A percentile compares a stretch with the other conserved stretches of the same genome.
Evolutionary conservation across 2,113 vertebrate genomes (phyloP).

Genomic region (Grammomys dolichurus): DNA sequence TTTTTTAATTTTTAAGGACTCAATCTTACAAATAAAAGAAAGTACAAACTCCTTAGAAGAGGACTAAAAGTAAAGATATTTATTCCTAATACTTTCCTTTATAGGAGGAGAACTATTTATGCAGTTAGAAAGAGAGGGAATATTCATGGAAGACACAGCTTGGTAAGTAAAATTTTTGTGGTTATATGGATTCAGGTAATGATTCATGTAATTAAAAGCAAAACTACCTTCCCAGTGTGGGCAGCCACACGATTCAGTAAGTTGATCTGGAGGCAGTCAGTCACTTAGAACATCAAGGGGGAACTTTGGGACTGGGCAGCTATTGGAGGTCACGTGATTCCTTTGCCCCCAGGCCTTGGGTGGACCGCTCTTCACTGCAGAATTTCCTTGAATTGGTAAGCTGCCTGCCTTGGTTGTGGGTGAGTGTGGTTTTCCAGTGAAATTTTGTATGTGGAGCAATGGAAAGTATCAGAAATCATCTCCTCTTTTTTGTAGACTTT

Average conservation of each 20-base stretch:
- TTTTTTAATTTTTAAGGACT: conserved; percentile 63
- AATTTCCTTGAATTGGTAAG: conserved; percentile 80
- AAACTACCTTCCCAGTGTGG: conserved; percentile 49
- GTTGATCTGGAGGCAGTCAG: conserved; percentile 66
- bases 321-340: conserved; percentile 78
- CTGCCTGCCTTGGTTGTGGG: conserved; percentile 76
- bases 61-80: conserved; percentile 40
- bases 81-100: conserved; percentile 73
- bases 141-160: conserved; percentile 99
- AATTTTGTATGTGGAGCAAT: conserved; percentile 73
- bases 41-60: conserved; percentile 61
- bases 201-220: conserved; percentile 69
- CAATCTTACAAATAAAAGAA: conserved; percentile 67
- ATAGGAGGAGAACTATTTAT: conserved; percentile 99
- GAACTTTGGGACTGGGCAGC: conserved; percentile 65
- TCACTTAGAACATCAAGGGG: conserved; percentile 64
- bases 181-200: conserved; percentile 75
- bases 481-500: conserved; percentile 77
- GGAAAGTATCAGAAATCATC: conserved; percentile 74
- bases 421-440: conserved; percentile 78
- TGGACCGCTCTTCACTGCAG: conserved; percentile 70
- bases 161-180: conserved; percentile 91
- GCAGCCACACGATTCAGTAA: conserved; percentile 51
- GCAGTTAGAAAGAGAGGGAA: conserved; percentile 98
- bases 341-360: conserved; percentile 79